Base-by-base conservation (phyloP, 2,113 vertebrate species). In the Megaceryle torquata region DNA sequence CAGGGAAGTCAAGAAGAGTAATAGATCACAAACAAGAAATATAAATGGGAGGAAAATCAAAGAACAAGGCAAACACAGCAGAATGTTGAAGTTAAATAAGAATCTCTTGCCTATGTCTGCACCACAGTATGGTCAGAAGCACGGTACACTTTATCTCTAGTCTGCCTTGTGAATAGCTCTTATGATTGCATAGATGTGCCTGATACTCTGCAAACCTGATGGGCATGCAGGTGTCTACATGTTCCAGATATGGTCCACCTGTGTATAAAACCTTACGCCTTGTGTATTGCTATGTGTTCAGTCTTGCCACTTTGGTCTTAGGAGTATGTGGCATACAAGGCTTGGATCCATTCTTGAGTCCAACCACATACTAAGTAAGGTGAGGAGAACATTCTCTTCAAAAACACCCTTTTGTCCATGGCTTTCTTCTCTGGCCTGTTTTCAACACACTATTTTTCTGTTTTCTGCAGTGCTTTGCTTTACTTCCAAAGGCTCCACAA, bases 141-240 rank as follows among this genome's bases (percentile, higher is more conserved):
- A 82, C 33, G 48, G 33, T 0, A 10, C 0, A 0, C 29, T 60
- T 59, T 15, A 57, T 28, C 21, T 63, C 56, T 17, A 4, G 0
- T 21, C 29, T 69, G 50, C 50, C 79, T 35, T 37, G 35, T 12
- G 51, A 90, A 68, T 12, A 71, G 65, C 72, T 76, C 67, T 76
- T 18, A 43, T 77, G 26, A 15, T 41, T 29, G 13, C 33, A 17
- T 3, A 50, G 53, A 72, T 39, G 11, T 11, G 37, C 19, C n/a
- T 6, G 13, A 33, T 5, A 50, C 0, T 4, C 21, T 2, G 15
- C 53, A 83, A 64, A 72, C 39, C 10, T 43, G 19, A 46, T 16
- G 50, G 63, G 19, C 39, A 60, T 0, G 0, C 16, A 53, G 51
- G 17, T 50, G 21, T 17, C 61, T 43, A 24, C 29, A 3, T 2